Evolutionary conservation across 37 sponge, comb jelly and placozoan genomes (phyloP).

Genomic region (Oscarella lobularis): DNA sequence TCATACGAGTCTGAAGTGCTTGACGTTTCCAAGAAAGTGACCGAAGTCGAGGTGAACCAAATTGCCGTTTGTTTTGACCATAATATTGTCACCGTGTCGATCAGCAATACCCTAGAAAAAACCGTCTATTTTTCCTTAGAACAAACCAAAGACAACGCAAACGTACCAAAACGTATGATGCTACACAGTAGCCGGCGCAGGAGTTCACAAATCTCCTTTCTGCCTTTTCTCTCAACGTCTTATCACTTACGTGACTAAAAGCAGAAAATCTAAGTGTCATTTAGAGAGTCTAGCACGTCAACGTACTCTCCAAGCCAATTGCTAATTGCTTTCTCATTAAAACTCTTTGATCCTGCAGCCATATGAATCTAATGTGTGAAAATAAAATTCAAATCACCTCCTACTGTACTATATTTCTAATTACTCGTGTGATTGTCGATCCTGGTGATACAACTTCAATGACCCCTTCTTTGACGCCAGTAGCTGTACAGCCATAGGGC

Average conservation of each 20-base stretch:
- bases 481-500: slow-evolving; percentile 80
- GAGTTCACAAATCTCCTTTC: slow-evolving; percentile 72
- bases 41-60: slow-evolving; percentile 98
- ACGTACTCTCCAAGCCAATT: too few relatives aligned
- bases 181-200: slow-evolving; percentile 92
- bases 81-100: slow-evolving; percentile 91
- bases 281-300: too few relatives aligned
- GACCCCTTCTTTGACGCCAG: slow-evolving; percentile 53
- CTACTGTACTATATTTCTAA: not conserved
- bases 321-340: too few relatives aligned
- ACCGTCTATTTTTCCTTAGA: not conserved
- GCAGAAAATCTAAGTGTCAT: too few relatives aligned
- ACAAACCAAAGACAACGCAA: not conserved
- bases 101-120: slow-evolving; percentile 64
- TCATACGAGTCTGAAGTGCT: slow-evolving; percentile 47
- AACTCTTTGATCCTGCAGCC: too few relatives aligned
- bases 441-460: slow-evolving; percentile 83
- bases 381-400: too few relatives aligned
- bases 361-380: too few relatives aligned
- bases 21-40: slow-evolving; percentile 93
- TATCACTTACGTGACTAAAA: not conserved
- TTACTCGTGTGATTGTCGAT: slow-evolving; percentile 39
- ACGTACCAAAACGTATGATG: slow-evolving; percentile 66
- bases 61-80: slow-evolving; percentile 80
- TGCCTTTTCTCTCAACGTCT: too few relatives aligned